A percentile compares a stretch with the other conserved stretches of the same genome.
Evolutionary conservation across 2,797 vertebrate species (phyloP).

Genomic region (Caiman crocodilus): DNA sequence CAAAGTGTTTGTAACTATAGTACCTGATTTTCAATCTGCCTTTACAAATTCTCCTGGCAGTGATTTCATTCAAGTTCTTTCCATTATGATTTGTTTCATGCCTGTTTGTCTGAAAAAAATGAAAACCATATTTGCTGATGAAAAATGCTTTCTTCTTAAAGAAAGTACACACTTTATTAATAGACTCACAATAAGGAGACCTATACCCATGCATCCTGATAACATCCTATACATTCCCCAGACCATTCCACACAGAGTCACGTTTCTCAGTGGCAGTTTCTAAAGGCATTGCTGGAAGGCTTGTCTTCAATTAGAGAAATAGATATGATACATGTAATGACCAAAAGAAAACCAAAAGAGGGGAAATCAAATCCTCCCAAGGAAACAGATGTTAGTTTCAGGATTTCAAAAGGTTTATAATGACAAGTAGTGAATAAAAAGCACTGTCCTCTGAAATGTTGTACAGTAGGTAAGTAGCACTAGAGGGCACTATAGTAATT

Average conservation of each 20-base stretch:
- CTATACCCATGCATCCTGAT: slow-evolving; percentile 15
- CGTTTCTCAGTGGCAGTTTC: not conserved
- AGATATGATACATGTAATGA: not conserved
- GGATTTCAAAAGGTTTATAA: not conserved
- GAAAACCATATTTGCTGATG: not conserved
- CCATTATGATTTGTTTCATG: not conserved
- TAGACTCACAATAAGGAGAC: not conserved
- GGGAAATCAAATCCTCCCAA: not conserved
- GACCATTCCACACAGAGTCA: not conserved
- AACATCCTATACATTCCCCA: slow-evolving; percentile 25
- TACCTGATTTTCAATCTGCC: no score
- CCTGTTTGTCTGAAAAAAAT: not conserved
- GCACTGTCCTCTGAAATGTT: not conserved
- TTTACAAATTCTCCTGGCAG: not conserved
- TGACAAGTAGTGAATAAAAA: not conserved
- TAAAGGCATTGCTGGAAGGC: slow-evolving; percentile 13
- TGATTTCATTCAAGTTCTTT: not conserved
- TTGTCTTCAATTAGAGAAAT: not conserved
- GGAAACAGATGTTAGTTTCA: slow-evolving; percentile 1
- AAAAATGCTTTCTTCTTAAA: not conserved
- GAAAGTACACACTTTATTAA: not conserved
- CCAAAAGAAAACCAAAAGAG: not conserved
- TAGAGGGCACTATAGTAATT: slow-evolving; percentile 69
- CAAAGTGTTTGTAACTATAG: no score
- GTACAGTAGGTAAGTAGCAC: not conserved